Percentiles rank a stretch among this genome's conserved stretches.
phyloP scores from a whole-genome alignment of 2,113 vertebrate genomes.

The Nematolebias whitei region DNA sequence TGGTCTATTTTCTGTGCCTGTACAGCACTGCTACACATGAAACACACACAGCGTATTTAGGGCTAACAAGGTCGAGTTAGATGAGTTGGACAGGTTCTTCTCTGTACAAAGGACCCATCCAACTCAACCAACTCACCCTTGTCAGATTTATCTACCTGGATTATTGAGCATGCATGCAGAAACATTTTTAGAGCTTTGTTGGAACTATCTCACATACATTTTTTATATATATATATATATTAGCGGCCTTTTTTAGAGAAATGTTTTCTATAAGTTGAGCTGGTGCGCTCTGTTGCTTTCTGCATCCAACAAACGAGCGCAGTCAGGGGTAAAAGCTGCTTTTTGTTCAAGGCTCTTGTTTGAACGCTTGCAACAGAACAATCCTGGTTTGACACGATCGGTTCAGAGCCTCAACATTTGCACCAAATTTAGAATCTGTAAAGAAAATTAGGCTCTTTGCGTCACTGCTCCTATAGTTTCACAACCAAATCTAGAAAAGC shows the following conservation, averaged over 20 bases:
- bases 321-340: constrained; percentile 6
- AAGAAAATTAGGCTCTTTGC: constrained; percentile 1
- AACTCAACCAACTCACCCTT: too few species aligned
- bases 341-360: not conserved
- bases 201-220: not conserved
- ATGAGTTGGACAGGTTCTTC: too few species aligned
- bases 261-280: not conserved
- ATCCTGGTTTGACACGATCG: not conserved
- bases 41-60: too few species aligned
- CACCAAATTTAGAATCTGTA: not conserved
- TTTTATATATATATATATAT: not conserved
- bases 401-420: not conserved
- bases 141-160: too few species aligned
- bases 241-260: not conserved
- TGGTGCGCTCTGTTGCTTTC: constrained; percentile 2
- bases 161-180: too few species aligned
- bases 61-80: too few species aligned
- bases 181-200: not conserved
- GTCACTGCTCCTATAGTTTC: not conserved
- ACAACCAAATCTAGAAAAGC: not conserved
- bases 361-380: constrained; percentile 6
- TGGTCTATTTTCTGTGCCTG: too few species aligned
- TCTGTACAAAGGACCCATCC: too few species aligned
- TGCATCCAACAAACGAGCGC: not conserved
- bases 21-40: too few species aligned